phyloP scores from a whole-genome alignment of 1,140 invertebrate species.

The Epicauta chinensis region DNA sequence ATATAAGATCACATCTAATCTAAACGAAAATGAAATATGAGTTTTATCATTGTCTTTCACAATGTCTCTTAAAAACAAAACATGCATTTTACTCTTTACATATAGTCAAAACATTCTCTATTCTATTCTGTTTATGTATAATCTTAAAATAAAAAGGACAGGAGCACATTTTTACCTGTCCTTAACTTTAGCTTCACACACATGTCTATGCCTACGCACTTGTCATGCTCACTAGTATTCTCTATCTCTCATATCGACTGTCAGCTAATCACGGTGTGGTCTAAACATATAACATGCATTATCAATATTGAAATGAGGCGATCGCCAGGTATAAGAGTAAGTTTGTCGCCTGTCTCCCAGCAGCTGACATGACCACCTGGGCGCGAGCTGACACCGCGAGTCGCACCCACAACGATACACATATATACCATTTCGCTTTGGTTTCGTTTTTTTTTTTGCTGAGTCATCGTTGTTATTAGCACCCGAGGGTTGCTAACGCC shows the following conservation, averaged over 20 bases:
- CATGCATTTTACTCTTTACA: no score
- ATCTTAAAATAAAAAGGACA: slow-evolving; percentile 2
- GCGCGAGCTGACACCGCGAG: slow-evolving; percentile 34
- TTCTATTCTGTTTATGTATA: no score
- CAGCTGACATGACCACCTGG: slow-evolving; percentile 38
- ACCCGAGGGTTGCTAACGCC: slow-evolving; percentile 11
- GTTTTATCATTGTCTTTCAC: no score
- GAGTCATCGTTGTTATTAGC: slow-evolving; percentile 31
- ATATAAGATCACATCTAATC: no score
- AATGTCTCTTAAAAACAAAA: no score
- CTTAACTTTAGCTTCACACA: slow-evolving; percentile 17
- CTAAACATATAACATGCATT: slow-evolving; percentile 29
- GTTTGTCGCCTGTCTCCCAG: slow-evolving; percentile 33
- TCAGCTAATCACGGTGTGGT: slow-evolving; percentile 29
- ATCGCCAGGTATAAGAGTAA: slow-evolving; percentile 33
- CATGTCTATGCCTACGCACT: slow-evolving; percentile 25
- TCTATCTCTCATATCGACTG: slow-evolving; percentile 26
- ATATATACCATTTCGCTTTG: no score
- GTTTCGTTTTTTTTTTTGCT: slow-evolving; percentile 19
- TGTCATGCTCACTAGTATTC: slow-evolving; percentile 24
- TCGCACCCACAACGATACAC: slow-evolving; percentile 28
- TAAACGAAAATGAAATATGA: no score
- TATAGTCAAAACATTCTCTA: no score
- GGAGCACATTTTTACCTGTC: slow-evolving; percentile 22
- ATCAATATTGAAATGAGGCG: slow-evolving; percentile 37